A percentile compares a stretch with the other conserved stretches of the same genome.
phyloP scores from a whole-genome alignment of 2,797 vertebrate species.

The Pristis pectinata region DNA sequence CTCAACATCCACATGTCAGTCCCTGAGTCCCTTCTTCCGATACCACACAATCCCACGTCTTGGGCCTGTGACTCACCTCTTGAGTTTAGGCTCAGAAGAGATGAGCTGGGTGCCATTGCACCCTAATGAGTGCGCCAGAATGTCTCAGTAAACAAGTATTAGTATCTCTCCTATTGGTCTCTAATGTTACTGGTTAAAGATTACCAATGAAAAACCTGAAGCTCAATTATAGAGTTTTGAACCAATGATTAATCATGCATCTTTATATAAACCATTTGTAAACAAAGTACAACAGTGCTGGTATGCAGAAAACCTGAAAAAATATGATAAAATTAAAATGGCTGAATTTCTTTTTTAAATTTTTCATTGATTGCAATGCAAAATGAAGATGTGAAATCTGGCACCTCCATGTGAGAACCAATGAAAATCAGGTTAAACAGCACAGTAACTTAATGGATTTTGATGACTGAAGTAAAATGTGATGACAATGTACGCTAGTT shows the following conservation, averaged over 20 bases:
- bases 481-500: constrained; percentile 24
- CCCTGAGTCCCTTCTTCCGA: too few relatives aligned
- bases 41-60: too few relatives aligned
- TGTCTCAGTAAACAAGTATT: neutral
- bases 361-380: too few relatives aligned
- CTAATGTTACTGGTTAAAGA: neutral
- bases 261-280: neutral
- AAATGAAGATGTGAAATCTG: neutral
- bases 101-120: too few relatives aligned
- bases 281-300: neutral
- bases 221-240: neutral
- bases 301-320: neutral
- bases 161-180: neutral
- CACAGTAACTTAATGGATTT: neutral
- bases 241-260: neutral
- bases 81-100: too few relatives aligned
- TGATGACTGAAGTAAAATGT: constrained; percentile 27
- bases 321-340: neutral
- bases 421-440: neutral
- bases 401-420: constrained; percentile 12
- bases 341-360: neutral
- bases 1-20: too few relatives aligned
- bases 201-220: neutral
- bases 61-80: too few relatives aligned
- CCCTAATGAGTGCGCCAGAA: too few relatives aligned